phyloP scores from a whole-genome alignment of 2,888 invertebrate species.

The Spialia ferax region DNA sequence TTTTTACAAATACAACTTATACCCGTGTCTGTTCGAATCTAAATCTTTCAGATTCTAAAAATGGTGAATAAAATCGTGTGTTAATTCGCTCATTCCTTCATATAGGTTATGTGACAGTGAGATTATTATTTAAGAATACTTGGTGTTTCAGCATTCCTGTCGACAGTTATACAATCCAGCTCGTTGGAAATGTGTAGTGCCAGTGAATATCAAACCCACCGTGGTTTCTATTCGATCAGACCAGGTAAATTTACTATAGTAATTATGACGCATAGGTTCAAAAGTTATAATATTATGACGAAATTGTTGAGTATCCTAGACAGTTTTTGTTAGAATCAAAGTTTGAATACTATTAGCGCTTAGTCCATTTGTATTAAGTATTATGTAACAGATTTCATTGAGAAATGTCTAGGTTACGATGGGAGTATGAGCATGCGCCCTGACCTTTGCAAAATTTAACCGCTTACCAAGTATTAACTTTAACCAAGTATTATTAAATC shows the following conservation, averaged over 20 bases:
- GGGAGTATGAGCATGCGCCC: conserved; percentile 5
- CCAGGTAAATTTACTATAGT: conserved; percentile 61
- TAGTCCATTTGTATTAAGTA: background rate
- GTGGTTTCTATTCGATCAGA: conserved; percentile 65
- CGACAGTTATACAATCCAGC: conserved; percentile 78
- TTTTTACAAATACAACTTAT: conserved; percentile 43
- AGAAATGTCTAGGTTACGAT: background rate
- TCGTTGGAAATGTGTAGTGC: conserved; percentile 77
- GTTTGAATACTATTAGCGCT: background rate
- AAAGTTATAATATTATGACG: conserved; percentile 4
- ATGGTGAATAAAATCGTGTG: conserved; percentile 37
- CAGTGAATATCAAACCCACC: conserved; percentile 69
- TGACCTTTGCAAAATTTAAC: background rate
- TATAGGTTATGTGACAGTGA: conserved; percentile 68
- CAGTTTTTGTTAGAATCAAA: background rate
- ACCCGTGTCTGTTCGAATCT: background rate
- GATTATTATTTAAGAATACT: conserved; percentile 44
- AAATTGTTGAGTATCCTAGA: conserved; percentile 9
- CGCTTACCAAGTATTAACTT: too few species aligned
- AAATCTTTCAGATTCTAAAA: conserved; percentile 31
- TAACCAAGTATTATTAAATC: too few species aligned
- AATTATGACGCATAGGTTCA: background rate
- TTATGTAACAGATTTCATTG: conserved; percentile 13
- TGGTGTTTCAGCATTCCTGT: conserved; percentile 76
- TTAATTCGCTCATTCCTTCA: conserved; percentile 1